These are phyloP conservation scores for Tilapia sparmanii DNA, from an alignment of 2,113 vertebrate species.

Conservation along the genomic window DNA sequence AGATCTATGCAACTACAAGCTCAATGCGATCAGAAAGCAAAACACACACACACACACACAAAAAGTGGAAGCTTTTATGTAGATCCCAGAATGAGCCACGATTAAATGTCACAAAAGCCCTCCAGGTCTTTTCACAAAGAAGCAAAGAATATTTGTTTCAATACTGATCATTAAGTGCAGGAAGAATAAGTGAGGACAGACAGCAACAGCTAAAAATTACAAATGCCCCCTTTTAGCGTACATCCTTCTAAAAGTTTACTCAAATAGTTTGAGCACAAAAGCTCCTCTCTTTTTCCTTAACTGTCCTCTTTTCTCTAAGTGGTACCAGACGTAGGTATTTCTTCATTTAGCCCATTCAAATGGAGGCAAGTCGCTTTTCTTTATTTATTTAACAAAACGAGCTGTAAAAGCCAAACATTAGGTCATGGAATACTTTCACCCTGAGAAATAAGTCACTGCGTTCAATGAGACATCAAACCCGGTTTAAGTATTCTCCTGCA, in stretches of 20 bases:
- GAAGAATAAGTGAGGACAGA: slow-evolving; percentile 19
- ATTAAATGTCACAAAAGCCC: slow-evolving; percentile 9
- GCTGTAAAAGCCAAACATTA: slow-evolving; percentile 73
- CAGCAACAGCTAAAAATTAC: background rate
- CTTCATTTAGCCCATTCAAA: slow-evolving; percentile 61
- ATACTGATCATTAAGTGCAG: slow-evolving; percentile 3
- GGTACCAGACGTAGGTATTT: slow-evolving; percentile 69
- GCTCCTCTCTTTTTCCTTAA: slow-evolving; percentile 58
- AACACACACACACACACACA: background rate
- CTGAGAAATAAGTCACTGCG: slow-evolving; percentile 60
- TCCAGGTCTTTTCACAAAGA: background rate
- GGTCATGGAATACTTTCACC: slow-evolving; percentile 73
- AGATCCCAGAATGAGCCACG: background rate
- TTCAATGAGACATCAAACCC: slow-evolving; percentile 64
- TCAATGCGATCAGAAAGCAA: slow-evolving; percentile 12
- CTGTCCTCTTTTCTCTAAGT: slow-evolving; percentile 62
- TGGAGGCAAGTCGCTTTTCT: slow-evolving; percentile 45
- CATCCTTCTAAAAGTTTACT: slow-evolving; percentile 36
- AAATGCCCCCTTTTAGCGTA: slow-evolving; percentile 29
- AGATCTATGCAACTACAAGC: slow-evolving; percentile 11
- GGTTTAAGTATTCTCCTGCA: slow-evolving; percentile 52
- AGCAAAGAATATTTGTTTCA: slow-evolving; percentile 30
- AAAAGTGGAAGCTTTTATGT: background rate
- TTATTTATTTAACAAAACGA: slow-evolving; percentile 75
- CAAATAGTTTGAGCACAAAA: slow-evolving; percentile 57